Percentiles rank a stretch among this genome's conserved stretches.
Evolutionary conservation across 2,888 invertebrate species (phyloP).

Genomic region (Erebia palarica): DNA sequence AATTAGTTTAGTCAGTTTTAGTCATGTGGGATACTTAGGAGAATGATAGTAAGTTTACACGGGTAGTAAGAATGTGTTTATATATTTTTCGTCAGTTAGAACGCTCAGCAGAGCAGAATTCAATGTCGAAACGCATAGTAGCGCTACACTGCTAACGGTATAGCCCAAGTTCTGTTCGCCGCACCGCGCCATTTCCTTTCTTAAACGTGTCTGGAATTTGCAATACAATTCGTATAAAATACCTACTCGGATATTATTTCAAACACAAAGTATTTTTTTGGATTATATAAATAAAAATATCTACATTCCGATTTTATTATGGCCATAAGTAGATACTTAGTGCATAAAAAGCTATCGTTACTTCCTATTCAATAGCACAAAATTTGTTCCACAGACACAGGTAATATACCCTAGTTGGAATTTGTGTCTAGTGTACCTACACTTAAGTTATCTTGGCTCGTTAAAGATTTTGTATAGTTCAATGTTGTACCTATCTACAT

Average conservation of each 20-base stretch:
- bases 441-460: too few species aligned
- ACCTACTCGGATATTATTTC: background rate
- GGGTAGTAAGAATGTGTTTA: background rate
- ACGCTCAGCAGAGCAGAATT: slow-evolving; percentile 27
- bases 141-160: slow-evolving; percentile 37
- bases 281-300: background rate
- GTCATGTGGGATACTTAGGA: too few species aligned
- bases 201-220: slow-evolving; percentile 37
- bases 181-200: slow-evolving; percentile 31
- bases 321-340: background rate
- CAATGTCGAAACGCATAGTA: slow-evolving; percentile 27
- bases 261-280: background rate
- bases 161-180: slow-evolving; percentile 25
- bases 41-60: background rate
- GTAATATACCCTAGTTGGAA: too few species aligned
- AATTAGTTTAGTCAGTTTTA: too few species aligned
- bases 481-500: too few species aligned
- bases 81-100: slow-evolving; percentile 14
- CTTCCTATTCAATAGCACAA: too few species aligned
- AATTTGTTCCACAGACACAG: too few species aligned
- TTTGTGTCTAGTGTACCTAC: background rate
- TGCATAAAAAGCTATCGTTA: too few species aligned
- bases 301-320: background rate
- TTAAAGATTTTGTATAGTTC: too few species aligned
- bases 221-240: slow-evolving; percentile 23